A percentile compares a stretch with the other conserved stretches of the same genome.
Conservation (phyloP, 2,797 vertebrate genomes). For the Danio jaintianensis region DNA sequence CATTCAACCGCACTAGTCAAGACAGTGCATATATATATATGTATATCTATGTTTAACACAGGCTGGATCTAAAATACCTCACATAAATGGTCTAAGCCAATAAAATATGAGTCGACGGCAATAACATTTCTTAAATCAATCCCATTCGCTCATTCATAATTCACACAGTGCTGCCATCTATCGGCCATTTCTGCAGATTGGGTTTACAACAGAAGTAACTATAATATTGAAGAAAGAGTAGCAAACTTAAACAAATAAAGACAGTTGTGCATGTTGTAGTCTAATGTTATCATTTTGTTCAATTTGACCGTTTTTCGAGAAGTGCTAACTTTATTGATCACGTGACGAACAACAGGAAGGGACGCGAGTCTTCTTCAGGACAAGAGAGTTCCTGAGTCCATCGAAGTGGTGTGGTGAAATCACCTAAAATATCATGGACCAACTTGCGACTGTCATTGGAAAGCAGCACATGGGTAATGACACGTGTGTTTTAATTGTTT, state of each 20-base stretch:
- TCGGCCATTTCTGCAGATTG: neutral
- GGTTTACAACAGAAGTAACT: neutral
- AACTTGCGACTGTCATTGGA: neutral
- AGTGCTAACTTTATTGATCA: neutral
- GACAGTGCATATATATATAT: too few species aligned
- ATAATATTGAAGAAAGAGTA: neutral
- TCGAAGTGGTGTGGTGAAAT: neutral
- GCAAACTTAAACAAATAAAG: neutral
- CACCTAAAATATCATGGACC: neutral
- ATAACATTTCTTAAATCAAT: neutral
- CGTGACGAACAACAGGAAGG: slow-evolving; percentile 2
- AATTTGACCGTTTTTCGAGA: neutral
- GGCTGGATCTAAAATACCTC: too few species aligned
- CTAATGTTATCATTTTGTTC: neutral
- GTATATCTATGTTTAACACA: too few species aligned
- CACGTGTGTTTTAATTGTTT: neutral
- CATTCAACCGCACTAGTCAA: too few species aligned
- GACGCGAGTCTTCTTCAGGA: neutral
- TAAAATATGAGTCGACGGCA: neutral
- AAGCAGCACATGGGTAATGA: slow-evolving; percentile 30
- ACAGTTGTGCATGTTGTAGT: neutral
- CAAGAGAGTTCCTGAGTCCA: neutral
- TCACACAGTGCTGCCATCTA: slow-evolving; percentile 40
- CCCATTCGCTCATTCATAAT: neutral
- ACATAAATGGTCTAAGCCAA: too few species aligned